These are phyloP conservation scores for Apodemus sylvaticus DNA, from an alignment of 2,113 vertebrate genomes.

Conservation along the genomic window DNA sequence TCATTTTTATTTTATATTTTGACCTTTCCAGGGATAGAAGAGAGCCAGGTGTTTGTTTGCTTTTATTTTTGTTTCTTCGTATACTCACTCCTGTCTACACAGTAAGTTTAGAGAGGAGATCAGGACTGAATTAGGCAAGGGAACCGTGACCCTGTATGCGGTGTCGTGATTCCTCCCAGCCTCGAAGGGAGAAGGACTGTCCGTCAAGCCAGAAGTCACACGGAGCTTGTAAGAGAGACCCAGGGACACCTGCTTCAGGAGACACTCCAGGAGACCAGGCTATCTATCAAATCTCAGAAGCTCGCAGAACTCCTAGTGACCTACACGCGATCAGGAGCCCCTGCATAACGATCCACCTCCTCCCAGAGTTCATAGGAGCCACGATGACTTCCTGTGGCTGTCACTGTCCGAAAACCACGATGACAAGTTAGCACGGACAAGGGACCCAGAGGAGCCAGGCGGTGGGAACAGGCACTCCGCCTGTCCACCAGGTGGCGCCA, in stretches of 20 bases:
- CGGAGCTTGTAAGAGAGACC: not conserved
- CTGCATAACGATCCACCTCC: not conserved
- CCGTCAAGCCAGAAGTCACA: not conserved
- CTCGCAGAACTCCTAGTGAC: not conserved
- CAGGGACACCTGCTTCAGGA: not conserved
- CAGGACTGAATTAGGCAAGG: not conserved
- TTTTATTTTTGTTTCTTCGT: too few relatives aligned
- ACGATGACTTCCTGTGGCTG: not conserved
- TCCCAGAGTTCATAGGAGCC: not conserved
- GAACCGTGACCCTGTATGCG: rapidly evolving
- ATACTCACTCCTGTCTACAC: rapidly evolving
- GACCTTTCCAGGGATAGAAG: not conserved
- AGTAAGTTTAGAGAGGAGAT: not conserved
- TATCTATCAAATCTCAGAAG: not conserved
- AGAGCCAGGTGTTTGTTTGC: not conserved
- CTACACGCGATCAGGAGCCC: not conserved
- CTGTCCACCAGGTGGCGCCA: slow-evolving; percentile 60
- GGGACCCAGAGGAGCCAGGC: not conserved
- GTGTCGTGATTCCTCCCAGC: not conserved
- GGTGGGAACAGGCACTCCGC: not conserved
- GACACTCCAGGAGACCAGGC: not conserved
- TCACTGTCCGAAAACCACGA: not conserved
- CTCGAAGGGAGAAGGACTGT: not conserved
- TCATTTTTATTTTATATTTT: not conserved
- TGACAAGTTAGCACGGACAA: not conserved